Conservation (phyloP, 2,797 vertebrate species). For the Malacoraja senta region DNA sequence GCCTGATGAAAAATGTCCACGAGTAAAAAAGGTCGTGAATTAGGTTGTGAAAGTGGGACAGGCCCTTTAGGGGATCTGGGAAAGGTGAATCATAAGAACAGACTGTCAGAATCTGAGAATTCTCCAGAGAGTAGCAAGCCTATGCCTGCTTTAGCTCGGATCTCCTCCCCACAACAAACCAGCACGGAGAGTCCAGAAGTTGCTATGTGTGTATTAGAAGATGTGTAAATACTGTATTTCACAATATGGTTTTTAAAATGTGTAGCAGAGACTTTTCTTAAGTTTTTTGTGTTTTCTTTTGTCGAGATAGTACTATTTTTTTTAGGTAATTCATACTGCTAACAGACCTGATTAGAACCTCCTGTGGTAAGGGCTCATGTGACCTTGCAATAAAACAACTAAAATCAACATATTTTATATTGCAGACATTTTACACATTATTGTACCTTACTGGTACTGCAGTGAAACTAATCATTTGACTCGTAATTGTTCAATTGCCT, state of each 20-base stretch:
- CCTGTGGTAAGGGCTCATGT: conserved; percentile 52
- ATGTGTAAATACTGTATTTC: conserved; percentile 30
- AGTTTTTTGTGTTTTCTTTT: conserved; percentile 63
- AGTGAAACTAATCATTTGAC: not conserved
- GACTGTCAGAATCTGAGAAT: conserved; percentile 41
- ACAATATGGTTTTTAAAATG: conserved; percentile 65
- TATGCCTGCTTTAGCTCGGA: conserved; percentile 64
- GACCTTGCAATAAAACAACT: conserved; percentile 53
- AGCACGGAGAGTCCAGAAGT: not conserved
- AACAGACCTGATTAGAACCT: conserved; percentile 32
- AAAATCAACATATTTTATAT: conserved; percentile 57
- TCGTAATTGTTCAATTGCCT: not conserved
- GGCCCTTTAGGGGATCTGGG: conserved; percentile 45
- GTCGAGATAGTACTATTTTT: conserved; percentile 66
- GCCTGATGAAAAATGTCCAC: too few relatives aligned
- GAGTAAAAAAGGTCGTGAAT: too few relatives aligned
- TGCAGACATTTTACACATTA: conserved; percentile 53
- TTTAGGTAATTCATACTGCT: conserved; percentile 60
- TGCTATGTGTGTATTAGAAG: not conserved
- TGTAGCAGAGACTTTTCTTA: conserved; percentile 60
- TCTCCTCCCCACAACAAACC: not conserved
- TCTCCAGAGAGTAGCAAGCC: conserved; percentile 52
- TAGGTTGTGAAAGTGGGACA: too few relatives aligned
- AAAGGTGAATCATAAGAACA: conserved; percentile 10
- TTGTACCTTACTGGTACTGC: not conserved